phyloP scores from a whole-genome alignment of 2,113 vertebrate species.

The Anas platyrhynchos region DNA sequence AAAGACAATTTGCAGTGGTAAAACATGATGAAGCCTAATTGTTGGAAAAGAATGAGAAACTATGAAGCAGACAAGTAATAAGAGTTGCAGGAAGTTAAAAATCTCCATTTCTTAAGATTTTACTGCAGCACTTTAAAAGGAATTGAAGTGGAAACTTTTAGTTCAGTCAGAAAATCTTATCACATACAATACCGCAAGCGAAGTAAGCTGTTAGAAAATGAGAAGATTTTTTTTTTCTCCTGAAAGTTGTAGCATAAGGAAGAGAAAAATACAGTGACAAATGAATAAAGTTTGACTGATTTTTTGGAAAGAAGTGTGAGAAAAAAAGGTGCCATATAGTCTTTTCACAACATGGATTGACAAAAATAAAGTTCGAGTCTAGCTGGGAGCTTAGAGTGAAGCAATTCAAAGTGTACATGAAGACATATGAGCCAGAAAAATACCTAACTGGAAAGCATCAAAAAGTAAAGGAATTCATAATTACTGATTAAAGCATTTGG shows the following conservation, averaged over 20 bases:
- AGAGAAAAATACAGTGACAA: not conserved
- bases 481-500: not conserved
- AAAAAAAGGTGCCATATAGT: not conserved
- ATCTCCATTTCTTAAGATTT: not conserved
- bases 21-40: not conserved
- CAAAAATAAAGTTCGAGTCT: not conserved
- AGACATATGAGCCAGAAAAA: not conserved
- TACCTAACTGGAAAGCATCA: not conserved
- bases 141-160: not conserved
- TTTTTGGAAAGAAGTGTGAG: not conserved
- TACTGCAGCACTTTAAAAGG: not conserved
- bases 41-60: not conserved
- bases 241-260: not conserved
- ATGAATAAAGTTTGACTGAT: not conserved
- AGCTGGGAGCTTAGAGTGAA: not conserved
- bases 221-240: no score
- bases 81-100: not conserved
- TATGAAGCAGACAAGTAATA: not conserved
- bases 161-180: not conserved
- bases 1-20: not conserved
- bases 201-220: not conserved
- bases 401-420: not conserved
- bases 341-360: not conserved
- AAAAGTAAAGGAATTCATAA: not conserved
- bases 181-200: not conserved